These are phyloP conservation scores for Eristalis intricaria DNA, from an alignment of 2,888 invertebrate species.

Conservation along the genomic window DNA sequence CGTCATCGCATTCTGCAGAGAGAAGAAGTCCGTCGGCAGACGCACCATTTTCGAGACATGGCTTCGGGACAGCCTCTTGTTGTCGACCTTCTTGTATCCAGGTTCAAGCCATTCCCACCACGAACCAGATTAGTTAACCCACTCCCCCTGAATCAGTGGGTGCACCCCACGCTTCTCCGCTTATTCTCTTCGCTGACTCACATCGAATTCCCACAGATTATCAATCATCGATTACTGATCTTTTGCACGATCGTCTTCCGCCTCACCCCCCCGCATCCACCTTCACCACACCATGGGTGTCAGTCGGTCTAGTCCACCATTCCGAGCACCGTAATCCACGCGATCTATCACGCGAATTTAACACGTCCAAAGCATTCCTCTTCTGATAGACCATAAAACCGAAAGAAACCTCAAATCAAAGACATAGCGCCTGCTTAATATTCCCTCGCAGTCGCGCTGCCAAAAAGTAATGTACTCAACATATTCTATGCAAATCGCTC, in stretches of 20 bases:
- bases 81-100: no score
- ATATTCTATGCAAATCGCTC: conserved; percentile 60
- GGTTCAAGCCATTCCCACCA: no score
- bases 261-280: neutral
- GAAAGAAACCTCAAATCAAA: conserved; percentile 35
- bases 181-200: no score
- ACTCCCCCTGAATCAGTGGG: no score
- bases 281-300: neutral
- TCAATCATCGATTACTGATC: neutral
- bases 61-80: no score
- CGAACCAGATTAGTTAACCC: no score
- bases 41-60: no score
- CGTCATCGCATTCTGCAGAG: no score
- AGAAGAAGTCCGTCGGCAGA: no score
- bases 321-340: conserved; percentile 23
- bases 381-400: conserved; percentile 7
- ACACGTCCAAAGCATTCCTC: conserved; percentile 56
- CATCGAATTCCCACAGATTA: no score
- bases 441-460: conserved; percentile 32
- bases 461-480: conserved; percentile 53
- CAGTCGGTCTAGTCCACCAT: neutral
- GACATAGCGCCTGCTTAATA: conserved; percentile 64
- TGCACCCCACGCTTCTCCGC: no score
- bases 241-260: neutral
- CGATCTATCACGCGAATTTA: conserved; percentile 59